A percentile compares a stretch with the other conserved stretches of the same genome.
phyloP scores from a whole-genome alignment of 2,113 vertebrate species.

The Pseudorectes ferrugineus region DNA sequence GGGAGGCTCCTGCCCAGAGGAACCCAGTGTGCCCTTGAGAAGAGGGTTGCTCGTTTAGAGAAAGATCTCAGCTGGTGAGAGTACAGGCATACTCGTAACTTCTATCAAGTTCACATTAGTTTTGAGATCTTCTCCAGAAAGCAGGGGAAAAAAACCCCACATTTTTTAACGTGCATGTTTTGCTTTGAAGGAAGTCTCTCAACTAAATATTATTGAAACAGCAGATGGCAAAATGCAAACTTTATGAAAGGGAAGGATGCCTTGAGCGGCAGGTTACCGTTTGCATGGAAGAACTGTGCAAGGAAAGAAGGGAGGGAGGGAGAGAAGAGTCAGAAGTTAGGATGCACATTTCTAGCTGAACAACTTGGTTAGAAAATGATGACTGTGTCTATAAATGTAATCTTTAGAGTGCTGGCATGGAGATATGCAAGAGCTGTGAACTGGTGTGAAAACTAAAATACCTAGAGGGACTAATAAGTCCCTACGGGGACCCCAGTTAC shows the following conservation, averaged over 20 bases:
- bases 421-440: slow-evolving; percentile 57
- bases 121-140: not conserved
- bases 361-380: slow-evolving; percentile 42
- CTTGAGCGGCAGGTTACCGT: slow-evolving; percentile 1
- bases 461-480: slow-evolving; percentile 57
- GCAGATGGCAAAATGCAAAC: slow-evolving; percentile 49
- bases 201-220: slow-evolving; percentile 35
- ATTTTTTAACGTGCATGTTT: not conserved
- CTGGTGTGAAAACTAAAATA: slow-evolving; percentile 62
- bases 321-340: slow-evolving; percentile 24
- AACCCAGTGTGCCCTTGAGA: not conserved
- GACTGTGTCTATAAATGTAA: slow-evolving; percentile 31
- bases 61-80: not conserved
- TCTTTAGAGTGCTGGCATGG: slow-evolving; percentile 37
- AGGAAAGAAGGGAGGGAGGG: not conserved
- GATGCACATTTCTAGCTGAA: not conserved
- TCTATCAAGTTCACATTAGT: slow-evolving; percentile 5
- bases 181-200: slow-evolving; percentile 60
- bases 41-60: not conserved
- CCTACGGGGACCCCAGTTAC: slow-evolving; percentile 35
- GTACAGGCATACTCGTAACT: slow-evolving; percentile 5
- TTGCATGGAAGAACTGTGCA: slow-evolving; percentile 10
- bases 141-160: rapidly evolving
- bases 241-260: slow-evolving; percentile 10
- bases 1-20: not conserved